These are phyloP conservation scores for Lepus oiostolus DNA, from an alignment of 2,797 vertebrate genomes.

Conservation along the genomic window DNA sequence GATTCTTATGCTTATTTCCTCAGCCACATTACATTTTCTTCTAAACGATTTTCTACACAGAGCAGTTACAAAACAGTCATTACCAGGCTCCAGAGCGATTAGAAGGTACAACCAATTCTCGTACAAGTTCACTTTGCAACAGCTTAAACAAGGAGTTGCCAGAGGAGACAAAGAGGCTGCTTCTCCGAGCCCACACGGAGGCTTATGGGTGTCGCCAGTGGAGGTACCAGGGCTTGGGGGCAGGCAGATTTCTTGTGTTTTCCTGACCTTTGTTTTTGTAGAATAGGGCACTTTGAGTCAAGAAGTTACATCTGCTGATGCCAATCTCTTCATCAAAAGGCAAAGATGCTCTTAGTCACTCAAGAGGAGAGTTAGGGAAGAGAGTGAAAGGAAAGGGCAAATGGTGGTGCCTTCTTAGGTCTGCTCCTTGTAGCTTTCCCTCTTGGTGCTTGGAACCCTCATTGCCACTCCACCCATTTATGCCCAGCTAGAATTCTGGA, in stretches of 20 bases:
- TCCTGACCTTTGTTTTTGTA: constrained; percentile 5
- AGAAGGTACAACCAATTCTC: not conserved
- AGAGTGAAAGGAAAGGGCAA: not conserved
- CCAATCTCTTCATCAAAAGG: not conserved
- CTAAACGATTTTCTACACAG: not conserved
- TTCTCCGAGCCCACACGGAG: not conserved
- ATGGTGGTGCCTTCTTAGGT: not conserved
- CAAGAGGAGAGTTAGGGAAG: not conserved
- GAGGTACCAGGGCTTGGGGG: not conserved
- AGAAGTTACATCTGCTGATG: not conserved
- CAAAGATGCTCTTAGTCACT: not conserved
- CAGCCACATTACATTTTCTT: constrained; percentile 16
- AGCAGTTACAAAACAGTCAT: constrained; percentile 14
- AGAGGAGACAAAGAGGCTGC: not conserved
- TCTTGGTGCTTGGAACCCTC: not conserved
- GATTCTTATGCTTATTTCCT: not conserved
- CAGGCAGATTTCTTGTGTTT: not conserved
- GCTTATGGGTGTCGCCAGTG: not conserved
- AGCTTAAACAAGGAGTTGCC: not conserved
- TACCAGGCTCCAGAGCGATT: not conserved
- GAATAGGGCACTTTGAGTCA: not conserved
- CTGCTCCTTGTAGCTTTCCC: not conserved
- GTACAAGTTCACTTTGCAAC: not conserved
- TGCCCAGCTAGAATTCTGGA: no score
- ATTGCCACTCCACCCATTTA: not conserved